Evolutionary conservation across 2,113 vertebrate species (phyloP).

Genomic region (Isichthys henryi): DNA sequence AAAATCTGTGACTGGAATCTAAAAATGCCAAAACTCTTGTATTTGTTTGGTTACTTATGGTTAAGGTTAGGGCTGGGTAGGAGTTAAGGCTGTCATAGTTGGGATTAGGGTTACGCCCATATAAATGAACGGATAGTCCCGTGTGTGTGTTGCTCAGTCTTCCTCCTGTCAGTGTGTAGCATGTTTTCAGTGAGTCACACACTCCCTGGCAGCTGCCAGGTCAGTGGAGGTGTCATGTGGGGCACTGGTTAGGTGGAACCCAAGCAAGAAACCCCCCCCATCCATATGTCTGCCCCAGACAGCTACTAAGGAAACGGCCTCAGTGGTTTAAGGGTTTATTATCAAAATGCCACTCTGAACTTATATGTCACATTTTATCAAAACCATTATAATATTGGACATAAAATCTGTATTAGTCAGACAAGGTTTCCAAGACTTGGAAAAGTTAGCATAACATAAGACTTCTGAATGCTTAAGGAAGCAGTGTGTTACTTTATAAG

Average conservation of each 20-base stretch:
- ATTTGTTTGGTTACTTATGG: background rate
- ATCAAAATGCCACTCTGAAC: background rate
- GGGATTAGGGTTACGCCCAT: background rate
- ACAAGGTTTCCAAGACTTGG: background rate
- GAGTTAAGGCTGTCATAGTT: background rate
- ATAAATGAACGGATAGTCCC: background rate
- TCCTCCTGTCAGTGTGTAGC: background rate
- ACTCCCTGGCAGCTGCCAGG: background rate
- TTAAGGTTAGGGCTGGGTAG: background rate
- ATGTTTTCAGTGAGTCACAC: background rate
- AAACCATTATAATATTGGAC: background rate
- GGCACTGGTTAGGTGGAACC: background rate
- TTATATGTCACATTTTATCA: background rate
- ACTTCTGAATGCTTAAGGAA: background rate
- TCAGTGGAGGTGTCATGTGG: background rate
- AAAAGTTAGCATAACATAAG: background rate
- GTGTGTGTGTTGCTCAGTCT: background rate
- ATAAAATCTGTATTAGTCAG: background rate
- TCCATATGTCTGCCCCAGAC: background rate
- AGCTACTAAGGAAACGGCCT: background rate
- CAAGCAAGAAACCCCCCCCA: background rate
- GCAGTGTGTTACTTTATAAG: background rate
- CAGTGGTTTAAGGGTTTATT: background rate
- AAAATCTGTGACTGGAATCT: background rate
- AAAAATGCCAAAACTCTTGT: background rate